Evolutionary conservation across 2,113 vertebrate genomes (phyloP), one percentile per base, ranked within the genome.

Genomic region (Neotragus moschatus): DNA sequence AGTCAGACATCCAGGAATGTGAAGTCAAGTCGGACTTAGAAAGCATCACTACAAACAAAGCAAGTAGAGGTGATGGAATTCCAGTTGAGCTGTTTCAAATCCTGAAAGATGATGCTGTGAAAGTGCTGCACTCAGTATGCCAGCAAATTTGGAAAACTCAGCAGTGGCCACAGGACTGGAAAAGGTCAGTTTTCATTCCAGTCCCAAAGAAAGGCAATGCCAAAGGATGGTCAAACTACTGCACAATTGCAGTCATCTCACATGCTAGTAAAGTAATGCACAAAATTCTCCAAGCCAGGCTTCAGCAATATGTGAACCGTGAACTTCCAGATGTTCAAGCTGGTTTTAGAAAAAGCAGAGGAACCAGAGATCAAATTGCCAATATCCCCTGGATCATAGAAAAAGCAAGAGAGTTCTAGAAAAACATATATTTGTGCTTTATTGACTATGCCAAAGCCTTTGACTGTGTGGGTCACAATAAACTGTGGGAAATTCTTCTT

Each of bases 261-360:
- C 33, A 66, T 0, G 0, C 9, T 36, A 36, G n/a, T 9, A 70
- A 70, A 70, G 63, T 36, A 70, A 36, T 36, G n/a, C 2, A 36
- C n/a, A 36, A 70, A 70, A 11, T 36, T 70, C 63, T 70, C 4
- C 19, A 70, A 21, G 19, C 17, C n/a, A 70, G n/a, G n/a, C 63
- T 21, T 70, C 5, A 70, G 19, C 63, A 70, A 8, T 70, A 70
- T 0, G 0, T 21, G n/a, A 70, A 36, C 5, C 1, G 1, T 36
- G 63, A 70, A 70, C 19, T 70, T 70, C 4, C 63, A 36, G 19
- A 36, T 36, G 19, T 36, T 70, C n/a, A 36, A 70, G 63, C n/a
- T 70, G n/a, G n/a, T 21, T 36, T 21, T 70, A 36, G n/a, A 70
- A 70, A 70, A 70, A 4, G n/a, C 12, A 23, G 63, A 36, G 19